Evolutionary conservation across 2,797 vertebrate genomes (phyloP), one percentile per base, ranked within the genome.

Genomic region (Sebastes nivosus): DNA sequence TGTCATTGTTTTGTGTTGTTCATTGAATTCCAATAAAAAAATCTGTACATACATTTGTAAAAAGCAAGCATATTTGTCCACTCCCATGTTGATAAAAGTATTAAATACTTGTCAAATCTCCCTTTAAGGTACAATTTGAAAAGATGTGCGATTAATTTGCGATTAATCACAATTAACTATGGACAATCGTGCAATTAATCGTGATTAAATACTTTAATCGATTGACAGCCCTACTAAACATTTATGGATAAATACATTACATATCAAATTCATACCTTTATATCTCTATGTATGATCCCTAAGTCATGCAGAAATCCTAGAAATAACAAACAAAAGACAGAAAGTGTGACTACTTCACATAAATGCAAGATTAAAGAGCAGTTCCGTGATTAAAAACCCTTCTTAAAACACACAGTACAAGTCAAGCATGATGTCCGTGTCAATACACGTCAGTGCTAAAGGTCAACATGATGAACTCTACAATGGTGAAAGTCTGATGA

Each of bases 231-330:
- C 38, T 14, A 42, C 0, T 1, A 2, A 1, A 38, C 2, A 27
- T 12, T 30, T 18, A 25, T 2, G 8, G 2, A n/a, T 10, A 42
- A 29, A 20, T 16, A 12, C 2, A 25, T 27, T 4, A 79, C 4
- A 68, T 42, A 54, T 13, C 7, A 22, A 68, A 72, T n/a, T 65
- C 76, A 61, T 92, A 98, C 97, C 97, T 98, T 98, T 72, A 99
- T 87, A 0, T 98, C 98, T 80, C 97, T 95, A 75, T 98, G 97
- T 55, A 98, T 94, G 66, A 98, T 97, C 27, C 97, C 98, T 88
- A 97, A 85, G 79, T 98, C 95, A 20, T 98, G 97, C 29, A 99
- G 95, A 81, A 97, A 98, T 57, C 96, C 98, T 99, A 90, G 6
- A 84, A 67, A 82, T 2, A 34, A 72, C 1, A 72, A 83, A 32